Conservation (phyloP, 2,888 invertebrate genomes). For the Tipula helvola region DNA sequence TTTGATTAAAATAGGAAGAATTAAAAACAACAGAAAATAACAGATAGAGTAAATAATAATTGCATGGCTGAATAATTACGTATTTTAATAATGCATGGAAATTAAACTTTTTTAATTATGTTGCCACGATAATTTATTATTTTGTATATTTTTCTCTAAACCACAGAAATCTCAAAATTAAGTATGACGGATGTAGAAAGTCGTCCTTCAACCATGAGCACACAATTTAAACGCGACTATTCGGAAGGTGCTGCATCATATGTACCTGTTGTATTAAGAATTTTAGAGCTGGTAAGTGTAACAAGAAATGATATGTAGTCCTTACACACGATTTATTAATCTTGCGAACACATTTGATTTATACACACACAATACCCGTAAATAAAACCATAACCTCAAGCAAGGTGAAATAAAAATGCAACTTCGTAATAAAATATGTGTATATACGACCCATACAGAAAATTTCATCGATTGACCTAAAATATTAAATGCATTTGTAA, state of each 20-base stretch:
- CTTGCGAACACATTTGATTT: not conserved
- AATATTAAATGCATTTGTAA: not conserved
- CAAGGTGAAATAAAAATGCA: not conserved
- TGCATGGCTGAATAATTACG: not conserved
- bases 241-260: slow-evolving; percentile 7
- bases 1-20: not conserved
- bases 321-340: not conserved
- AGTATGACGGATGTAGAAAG: slow-evolving; percentile 13
- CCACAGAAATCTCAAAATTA: slow-evolving; percentile 14
- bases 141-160: not conserved
- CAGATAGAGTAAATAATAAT: not conserved
- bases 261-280: slow-evolving; percentile 12
- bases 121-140: not conserved
- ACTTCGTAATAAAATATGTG: not conserved
- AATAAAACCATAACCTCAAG: not conserved
- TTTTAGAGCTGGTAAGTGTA: slow-evolving; percentile 12
- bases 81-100: not conserved
- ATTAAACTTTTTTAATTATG: not conserved
- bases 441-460: not conserved
- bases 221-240: not conserved
- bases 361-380: not conserved
- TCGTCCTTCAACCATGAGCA: slow-evolving; percentile 10
- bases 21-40: not conserved
- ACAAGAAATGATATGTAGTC: not conserved
- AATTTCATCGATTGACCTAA: not conserved